Base-by-base conservation (phyloP, 2,113 vertebrate genomes). In the Aldabrachelys gigantea region DNA sequence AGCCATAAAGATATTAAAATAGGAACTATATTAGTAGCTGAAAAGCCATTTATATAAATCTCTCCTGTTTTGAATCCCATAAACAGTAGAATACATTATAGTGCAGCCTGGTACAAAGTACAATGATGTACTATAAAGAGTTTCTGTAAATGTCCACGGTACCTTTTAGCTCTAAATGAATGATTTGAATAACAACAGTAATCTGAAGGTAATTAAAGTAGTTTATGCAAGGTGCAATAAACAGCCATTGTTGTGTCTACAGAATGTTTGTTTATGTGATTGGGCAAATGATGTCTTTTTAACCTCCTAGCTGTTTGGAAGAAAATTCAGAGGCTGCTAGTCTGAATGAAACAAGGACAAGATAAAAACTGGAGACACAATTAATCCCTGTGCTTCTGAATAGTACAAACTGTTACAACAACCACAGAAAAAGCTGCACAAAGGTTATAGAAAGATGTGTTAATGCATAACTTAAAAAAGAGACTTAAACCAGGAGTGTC, bases 191-290 rank as follows among this genome's bases (percentile, higher is more conserved):
- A 97, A 96, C 97, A 96, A 89, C 94, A 80, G 96, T 87, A 97
- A 98, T 98, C 97, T 96, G 96, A 97, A 97, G 89, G 97, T 96
- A 98, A 98, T 98, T 98, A 97, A 98, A 98, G 94, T 93, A 92
- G 94, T 97, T 98, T 96, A 87, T 96, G 96, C 88, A 95, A 97
- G 97, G 88, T 91, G 96, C 96, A 97, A 95, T 97, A 98, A 98
- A 97, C 96, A 97, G 88, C 82, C 9, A 89, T 97, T 98, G 97
- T 98, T 98, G 95, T 95, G 98, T 97, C 98, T 98, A 87, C 97
- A 82, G 95, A 97, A 96, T 87, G 91, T 96, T 95, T 88, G 96
- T 97, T 97, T 95, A 89, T 89, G 97, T 95, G 97, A 87, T 97
- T 97, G 96, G 96, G 97, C 95, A 95, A 95, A 97, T 95, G 93